phyloP scores from a whole-genome alignment of 2,888 invertebrate species.

The Clanis bilineata region DNA sequence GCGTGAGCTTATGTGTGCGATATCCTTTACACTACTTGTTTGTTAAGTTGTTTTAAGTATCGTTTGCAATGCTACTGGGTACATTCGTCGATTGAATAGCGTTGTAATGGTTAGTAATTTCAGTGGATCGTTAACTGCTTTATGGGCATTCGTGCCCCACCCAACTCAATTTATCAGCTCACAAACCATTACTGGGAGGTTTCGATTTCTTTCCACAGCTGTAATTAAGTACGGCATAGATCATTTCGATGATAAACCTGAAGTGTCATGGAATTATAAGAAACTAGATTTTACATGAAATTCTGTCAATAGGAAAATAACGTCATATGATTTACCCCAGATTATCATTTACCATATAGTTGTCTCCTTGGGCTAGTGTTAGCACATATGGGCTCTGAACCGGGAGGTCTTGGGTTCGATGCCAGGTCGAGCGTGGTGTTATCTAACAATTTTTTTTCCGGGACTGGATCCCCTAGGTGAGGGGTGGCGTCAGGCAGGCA shows the following conservation, averaged over 20 bases:
- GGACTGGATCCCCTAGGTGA: too few species aligned
- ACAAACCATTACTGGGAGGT: slow-evolving; percentile 48
- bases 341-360: too few species aligned
- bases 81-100: slow-evolving; percentile 41
- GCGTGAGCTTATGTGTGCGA: too few species aligned
- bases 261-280: not conserved
- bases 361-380: too few species aligned
- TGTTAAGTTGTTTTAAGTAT: not conserved
- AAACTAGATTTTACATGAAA: too few species aligned
- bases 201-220: slow-evolving; percentile 40
- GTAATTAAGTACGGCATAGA: slow-evolving; percentile 4
- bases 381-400: too few species aligned
- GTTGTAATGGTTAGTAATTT: slow-evolving; percentile 51
- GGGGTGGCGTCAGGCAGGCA: too few species aligned
- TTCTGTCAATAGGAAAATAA: too few species aligned
- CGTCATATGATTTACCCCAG: too few species aligned
- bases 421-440: too few species aligned
- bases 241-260: not conserved
- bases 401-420: too few species aligned
- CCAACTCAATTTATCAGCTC: slow-evolving; percentile 50
- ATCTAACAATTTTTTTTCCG: too few species aligned
- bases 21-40: not conserved
- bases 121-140: slow-evolving; percentile 58
- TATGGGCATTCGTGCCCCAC: slow-evolving; percentile 49
- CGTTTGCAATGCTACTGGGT: slow-evolving; percentile 31